phyloP scores from a whole-genome alignment of 2,113 vertebrate genomes.

The Protobothrops flavoviridis region DNA sequence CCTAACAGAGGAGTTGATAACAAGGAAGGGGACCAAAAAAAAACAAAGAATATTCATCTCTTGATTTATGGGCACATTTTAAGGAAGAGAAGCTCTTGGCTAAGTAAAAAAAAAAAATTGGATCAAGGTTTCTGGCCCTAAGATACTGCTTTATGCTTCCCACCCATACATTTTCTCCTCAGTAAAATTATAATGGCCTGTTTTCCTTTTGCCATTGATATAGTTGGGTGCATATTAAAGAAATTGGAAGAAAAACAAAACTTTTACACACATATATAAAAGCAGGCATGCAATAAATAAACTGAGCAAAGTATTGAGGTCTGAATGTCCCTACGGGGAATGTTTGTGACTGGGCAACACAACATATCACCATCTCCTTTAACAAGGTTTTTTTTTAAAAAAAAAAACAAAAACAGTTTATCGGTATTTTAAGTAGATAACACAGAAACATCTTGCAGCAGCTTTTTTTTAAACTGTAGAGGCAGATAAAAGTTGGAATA shows the following conservation, averaged over 20 bases:
- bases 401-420: neutral
- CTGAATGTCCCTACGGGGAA: neutral
- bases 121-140: neutral
- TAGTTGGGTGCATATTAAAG: neutral
- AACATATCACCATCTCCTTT: neutral
- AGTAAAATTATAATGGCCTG: neutral
- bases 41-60: neutral
- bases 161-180: neutral
- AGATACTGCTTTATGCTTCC: neutral
- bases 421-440: constrained; percentile 16
- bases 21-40: neutral
- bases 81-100: neutral
- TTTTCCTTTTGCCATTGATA: neutral
- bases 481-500: constrained; percentile 30
- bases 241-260: neutral
- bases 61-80: neutral
- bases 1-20: neutral
- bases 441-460: constrained; percentile 20
- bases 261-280: neutral
- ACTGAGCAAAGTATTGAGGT: neutral
- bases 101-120: neutral
- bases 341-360: neutral
- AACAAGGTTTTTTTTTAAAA: neutral
- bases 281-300: neutral
- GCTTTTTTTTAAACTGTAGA: constrained; percentile 43